A percentile compares a stretch with the other conserved stretches of the same genome.
Evolutionary conservation across 2,113 vertebrate genomes (phyloP).

Genomic region (Benitochromis conjunctus): DNA sequence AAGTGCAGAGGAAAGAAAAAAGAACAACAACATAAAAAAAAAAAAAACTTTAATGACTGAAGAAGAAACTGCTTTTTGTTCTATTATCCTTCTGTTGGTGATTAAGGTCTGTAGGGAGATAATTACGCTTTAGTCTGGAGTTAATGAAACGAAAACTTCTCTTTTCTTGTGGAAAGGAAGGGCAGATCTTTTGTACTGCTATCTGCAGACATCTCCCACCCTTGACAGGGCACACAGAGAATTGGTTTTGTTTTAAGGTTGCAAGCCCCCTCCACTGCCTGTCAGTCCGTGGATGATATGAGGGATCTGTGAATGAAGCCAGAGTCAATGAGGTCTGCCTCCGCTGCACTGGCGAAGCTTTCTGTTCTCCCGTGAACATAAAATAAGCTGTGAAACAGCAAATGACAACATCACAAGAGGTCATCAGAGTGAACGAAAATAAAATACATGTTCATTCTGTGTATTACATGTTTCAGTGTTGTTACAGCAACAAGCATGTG

Average conservation of each 20-base stretch:
- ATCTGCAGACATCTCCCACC: constrained; percentile 70
- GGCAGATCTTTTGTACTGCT: constrained; percentile 71
- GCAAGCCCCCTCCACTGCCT: constrained; percentile 29
- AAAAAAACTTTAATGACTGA: constrained; percentile 60
- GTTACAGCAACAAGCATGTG: constrained; percentile 9
- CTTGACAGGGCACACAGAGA: constrained; percentile 66
- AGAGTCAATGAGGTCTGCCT: constrained; percentile 52
- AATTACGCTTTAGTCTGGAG: constrained; percentile 77
- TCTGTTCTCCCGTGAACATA: not conserved
- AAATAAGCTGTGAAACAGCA: constrained; percentile 24
- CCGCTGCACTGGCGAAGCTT: constrained; percentile 9
- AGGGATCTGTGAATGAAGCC: constrained; percentile 52
- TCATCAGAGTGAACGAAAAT: constrained; percentile 13
- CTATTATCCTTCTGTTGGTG: constrained; percentile 68
- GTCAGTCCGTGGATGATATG: constrained; percentile 61
- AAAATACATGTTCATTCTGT: not conserved
- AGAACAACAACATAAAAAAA: constrained; percentile 50
- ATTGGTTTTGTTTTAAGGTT: constrained; percentile 67
- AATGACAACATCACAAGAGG: constrained; percentile 39
- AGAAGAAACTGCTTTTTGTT: constrained; percentile 72
- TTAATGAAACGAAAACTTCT: constrained; percentile 78
- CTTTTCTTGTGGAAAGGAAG: constrained; percentile 64
- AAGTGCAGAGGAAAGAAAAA: constrained; percentile 43
- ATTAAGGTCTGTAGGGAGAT: constrained; percentile 77
- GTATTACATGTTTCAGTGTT: not conserved